Base-by-base conservation (phyloP, 2,113 vertebrate species). In the Oncorhynchus gorbuscha region DNA sequence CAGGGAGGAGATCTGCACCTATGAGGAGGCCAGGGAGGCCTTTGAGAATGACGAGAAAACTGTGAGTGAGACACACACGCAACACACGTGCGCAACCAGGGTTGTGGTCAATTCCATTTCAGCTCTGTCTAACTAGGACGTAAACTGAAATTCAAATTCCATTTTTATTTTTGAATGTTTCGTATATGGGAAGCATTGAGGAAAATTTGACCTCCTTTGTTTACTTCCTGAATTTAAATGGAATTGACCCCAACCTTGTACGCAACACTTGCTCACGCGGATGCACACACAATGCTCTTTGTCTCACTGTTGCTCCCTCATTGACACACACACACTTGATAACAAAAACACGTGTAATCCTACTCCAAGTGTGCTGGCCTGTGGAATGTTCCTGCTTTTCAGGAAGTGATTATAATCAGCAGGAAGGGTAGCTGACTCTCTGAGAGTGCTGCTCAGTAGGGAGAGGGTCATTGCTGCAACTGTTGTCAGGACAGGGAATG, bases 41-140 rank as follows among this genome's bases (percentile, higher is more conserved):
- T 99, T 99, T 81, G 97, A 99, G 92, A 97, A 99, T 13, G 94
- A 97, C 32, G 98, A 97, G 79, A 97, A 97, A 89, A 99, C 98
- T 77, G 97, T 99, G 91, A 93, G 96, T 89, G 39, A 13, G 20
- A n/a, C 39, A 5, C 62, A 5, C 39, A 45, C 2, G 39, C 39
- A 45, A 45, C 39, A 11, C 2, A 45, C 9, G 2, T 11, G 9
- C 9, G 9, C 39, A 45, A 12, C 39, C 39, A 45, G 39, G 9
- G 9, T 45, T 45, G 39, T 1, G 51, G n/a, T 9, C 32, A 69
- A 5, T 55, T 55, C 51, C 51, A 18, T 55, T 55, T 55, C 16
- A 55, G 18, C 18, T 55, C 51, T 0, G 51, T 18, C 51, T 55
- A 18, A 18, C 18, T 14, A 55, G 51, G 51, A 55, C 4, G 16